Base-by-base conservation (phyloP, 2,113 vertebrate species). In the Calonectris borealis region DNA sequence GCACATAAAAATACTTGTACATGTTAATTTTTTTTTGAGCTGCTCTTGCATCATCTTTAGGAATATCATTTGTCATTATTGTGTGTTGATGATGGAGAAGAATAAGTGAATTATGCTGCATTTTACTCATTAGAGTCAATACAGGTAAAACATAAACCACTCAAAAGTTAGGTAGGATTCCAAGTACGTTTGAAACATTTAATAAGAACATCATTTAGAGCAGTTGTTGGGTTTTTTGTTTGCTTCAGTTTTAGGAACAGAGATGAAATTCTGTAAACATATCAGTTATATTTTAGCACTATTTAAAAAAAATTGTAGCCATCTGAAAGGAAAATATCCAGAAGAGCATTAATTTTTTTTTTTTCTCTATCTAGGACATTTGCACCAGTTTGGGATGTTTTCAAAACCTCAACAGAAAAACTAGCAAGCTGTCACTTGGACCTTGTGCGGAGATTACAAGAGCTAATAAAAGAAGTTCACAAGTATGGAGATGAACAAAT, bases 401-500 rank as follows among this genome's bases (percentile, higher is more conserved):
- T 99, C 96, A 99, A 99, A 98, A 98, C 97, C 71, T 99, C 99
- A 49, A 99, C 99, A n/a, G 99, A 99, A 96, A 99, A 99, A 97
- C 97, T 99, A 96, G 99, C 99, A 91, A 96, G 96, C 84, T 99
- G 99, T 97, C 99, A 99, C 97, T 98, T 99, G 98, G 99, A 99
- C 91, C 98, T 99, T 49, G 98, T 99, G 94, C 98, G 97, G 92
- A 99, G 99, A 94, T 98, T 99, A 73, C 99, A 99, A 95, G 99
- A 99, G 42, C 98, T 99, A 90, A 99, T 99, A 96, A 99, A 99
- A 93, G 99, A 99, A 95, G 99, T 99, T 88, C 99, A 99, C 94
- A 99, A 99, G 88, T 99, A 99, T 90, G 98, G 99, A 94, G 99
- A 99, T 76, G 99, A 99, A 81, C 99, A 99, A 97, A 98, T 99